Evolutionary conservation across 2,888 invertebrate genomes (phyloP).

Genomic region (Drosophila robusta): DNA sequence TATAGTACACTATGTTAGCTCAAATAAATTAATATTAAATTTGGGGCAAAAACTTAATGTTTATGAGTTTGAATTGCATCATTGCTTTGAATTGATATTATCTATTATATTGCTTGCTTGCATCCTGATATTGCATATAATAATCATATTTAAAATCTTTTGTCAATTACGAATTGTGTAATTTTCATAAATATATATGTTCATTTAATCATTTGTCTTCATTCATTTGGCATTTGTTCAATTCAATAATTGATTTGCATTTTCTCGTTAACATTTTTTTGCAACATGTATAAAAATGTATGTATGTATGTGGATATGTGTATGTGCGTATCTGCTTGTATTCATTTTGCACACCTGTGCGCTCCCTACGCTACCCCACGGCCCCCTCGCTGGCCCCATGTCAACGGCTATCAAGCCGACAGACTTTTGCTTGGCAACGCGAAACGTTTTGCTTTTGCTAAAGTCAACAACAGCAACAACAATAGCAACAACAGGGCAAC

Average conservation of each 20-base stretch:
- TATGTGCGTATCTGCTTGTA: slow-evolving; percentile 5
- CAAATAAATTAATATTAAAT: too few relatives aligned
- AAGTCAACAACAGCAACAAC: slow-evolving; percentile 3
- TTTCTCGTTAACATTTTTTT: slow-evolving; percentile 21
- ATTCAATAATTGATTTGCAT: slow-evolving; percentile 60
- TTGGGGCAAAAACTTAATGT: background rate
- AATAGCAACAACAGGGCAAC: slow-evolving; percentile 40
- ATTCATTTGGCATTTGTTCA: slow-evolving; percentile 49
- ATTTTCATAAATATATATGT: slow-evolving; percentile 11
- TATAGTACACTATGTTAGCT: too few relatives aligned
- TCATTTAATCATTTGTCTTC: slow-evolving; percentile 44
- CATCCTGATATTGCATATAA: too few relatives aligned
- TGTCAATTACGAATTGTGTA: background rate
- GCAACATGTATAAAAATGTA: background rate
- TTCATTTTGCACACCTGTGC: slow-evolving; percentile 62
- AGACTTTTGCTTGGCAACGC: slow-evolving; percentile 68
- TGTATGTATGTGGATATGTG: background rate
- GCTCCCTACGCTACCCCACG: slow-evolving; percentile 11
- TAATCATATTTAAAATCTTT: background rate
- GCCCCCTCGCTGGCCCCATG: slow-evolving; percentile 4
- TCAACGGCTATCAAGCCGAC: slow-evolving; percentile 38
- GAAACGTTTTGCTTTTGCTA: slow-evolving; percentile 29
- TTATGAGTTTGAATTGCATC: background rate
- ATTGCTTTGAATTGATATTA: background rate
- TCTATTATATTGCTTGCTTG: background rate